phyloP scores from a whole-genome alignment of 1,140 invertebrate species.

The Hormaphis cornu region DNA sequence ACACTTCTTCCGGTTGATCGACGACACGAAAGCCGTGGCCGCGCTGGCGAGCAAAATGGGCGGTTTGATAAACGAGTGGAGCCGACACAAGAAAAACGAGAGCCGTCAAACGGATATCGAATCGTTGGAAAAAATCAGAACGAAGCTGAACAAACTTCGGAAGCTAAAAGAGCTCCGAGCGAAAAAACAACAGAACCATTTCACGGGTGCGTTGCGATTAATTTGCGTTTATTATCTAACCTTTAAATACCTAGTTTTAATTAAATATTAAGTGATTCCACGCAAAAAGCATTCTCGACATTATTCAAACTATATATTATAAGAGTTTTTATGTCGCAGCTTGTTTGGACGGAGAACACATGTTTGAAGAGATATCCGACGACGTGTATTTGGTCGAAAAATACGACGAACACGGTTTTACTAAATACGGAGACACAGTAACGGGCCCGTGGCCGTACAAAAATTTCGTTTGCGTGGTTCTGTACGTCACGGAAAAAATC shows the following conservation, averaged over 20 bases:
- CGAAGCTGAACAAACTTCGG: neutral
- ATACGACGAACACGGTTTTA: neutral
- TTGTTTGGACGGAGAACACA: slow-evolving; percentile 39
- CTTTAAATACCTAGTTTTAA: too few species aligned
- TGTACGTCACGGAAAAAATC: neutral
- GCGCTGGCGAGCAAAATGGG: neutral
- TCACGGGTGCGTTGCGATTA: neutral
- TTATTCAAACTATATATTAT: too few species aligned
- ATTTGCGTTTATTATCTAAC: too few species aligned
- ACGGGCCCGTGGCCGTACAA: neutral
- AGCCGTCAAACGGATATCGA: neutral
- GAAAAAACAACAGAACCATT: neutral
- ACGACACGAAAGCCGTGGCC: neutral
- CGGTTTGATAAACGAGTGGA: neutral
- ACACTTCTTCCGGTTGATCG: neutral
- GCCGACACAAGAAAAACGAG: neutral
- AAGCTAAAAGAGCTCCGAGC: neutral
- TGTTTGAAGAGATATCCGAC: slow-evolving; percentile 9
- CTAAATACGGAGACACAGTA: neutral
- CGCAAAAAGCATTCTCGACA: too few species aligned
- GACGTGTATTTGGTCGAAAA: slow-evolving; percentile 2
- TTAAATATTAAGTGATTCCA: too few species aligned
- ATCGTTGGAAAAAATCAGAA: neutral
- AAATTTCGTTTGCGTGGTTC: neutral
- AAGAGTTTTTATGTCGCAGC: slow-evolving; percentile 40